phyloP scores from a whole-genome alignment of 2,888 invertebrate genomes.

The Endotricha flammealis region DNA sequence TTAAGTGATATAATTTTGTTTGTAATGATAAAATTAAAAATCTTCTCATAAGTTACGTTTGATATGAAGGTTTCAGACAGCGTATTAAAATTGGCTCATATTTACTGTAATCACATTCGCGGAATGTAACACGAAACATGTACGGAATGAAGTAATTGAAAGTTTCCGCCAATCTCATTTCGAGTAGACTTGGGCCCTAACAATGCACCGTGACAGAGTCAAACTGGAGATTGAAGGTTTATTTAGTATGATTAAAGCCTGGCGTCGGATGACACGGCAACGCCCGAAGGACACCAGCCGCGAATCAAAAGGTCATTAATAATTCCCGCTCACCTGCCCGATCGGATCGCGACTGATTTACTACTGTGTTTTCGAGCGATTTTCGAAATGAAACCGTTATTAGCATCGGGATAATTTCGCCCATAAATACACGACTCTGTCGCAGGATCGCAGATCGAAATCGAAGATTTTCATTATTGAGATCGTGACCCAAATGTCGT shows the following conservation, averaged over 20 bases:
- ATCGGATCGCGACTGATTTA: conserved; percentile 35
- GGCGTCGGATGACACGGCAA: conserved; percentile 18
- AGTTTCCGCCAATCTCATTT: not conserved
- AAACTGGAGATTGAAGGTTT: conserved; percentile 6
- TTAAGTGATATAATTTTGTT: no score
- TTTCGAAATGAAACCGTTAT: conserved; percentile 12
- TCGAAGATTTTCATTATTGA: conserved; percentile 10
- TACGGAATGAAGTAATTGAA: no score
- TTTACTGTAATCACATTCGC: no score
- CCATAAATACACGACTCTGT: conserved; percentile 9
- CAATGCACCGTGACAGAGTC: conserved; percentile 19
- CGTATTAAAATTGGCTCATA: no score
- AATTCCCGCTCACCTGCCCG: conserved; percentile 49
- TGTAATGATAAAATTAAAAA: no score
- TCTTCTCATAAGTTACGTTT: no score
- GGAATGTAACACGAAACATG: no score
- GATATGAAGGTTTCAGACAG: no score
- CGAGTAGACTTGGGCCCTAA: not conserved
- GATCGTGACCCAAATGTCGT: conserved; percentile 7
- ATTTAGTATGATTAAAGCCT: conserved; percentile 8
- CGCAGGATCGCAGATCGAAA: conserved; percentile 9
- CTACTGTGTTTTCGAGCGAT: conserved; percentile 22
- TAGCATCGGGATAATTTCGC: conserved; percentile 8
- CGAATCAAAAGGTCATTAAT: conserved; percentile 50
- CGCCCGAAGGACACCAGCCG: conserved; percentile 29